Percentiles rank a stretch among this genome's conserved stretches.
phyloP scores from a whole-genome alignment of 2,888 invertebrate species.

The Cephus runcator region DNA sequence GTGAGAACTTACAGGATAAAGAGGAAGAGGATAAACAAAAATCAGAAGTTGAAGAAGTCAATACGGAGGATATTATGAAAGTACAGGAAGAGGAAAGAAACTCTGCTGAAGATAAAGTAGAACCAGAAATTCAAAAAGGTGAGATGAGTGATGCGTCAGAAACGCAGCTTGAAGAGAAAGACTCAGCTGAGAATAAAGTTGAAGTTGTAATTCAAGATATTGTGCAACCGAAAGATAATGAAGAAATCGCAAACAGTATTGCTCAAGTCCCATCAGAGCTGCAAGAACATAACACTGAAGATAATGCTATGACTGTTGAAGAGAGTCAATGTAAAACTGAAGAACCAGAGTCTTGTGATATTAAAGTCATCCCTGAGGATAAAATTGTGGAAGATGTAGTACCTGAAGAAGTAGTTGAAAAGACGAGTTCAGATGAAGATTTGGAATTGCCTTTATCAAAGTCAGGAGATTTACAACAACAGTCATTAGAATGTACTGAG shows the following conservation, averaged over 20 bases:
- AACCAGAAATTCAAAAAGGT: background rate
- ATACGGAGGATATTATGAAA: background rate
- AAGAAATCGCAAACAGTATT: background rate
- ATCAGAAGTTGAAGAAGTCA: background rate
- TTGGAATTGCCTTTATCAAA: background rate
- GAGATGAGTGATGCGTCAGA: constrained; percentile 1
- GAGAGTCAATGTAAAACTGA: constrained; percentile 13
- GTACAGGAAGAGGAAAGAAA: background rate
- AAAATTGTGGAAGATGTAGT: background rate
- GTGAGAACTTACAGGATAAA: background rate
- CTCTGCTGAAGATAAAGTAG: constrained; percentile 1
- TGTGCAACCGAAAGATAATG: background rate
- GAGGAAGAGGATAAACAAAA: constrained; percentile 1
- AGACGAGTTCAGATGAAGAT: background rate
- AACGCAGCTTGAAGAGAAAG: background rate
- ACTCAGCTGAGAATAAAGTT: background rate
- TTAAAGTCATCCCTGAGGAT: background rate
- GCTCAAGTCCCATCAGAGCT: background rate
- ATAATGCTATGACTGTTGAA: background rate
- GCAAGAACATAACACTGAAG: background rate
- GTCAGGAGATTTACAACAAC: background rate
- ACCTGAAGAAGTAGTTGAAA: background rate
- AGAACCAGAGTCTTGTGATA: background rate
- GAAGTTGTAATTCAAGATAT: background rate
- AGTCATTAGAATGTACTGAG: background rate